Evolutionary conservation across 2,888 invertebrate genomes (phyloP).

Genomic region (Chymomyza caudatula): DNA sequence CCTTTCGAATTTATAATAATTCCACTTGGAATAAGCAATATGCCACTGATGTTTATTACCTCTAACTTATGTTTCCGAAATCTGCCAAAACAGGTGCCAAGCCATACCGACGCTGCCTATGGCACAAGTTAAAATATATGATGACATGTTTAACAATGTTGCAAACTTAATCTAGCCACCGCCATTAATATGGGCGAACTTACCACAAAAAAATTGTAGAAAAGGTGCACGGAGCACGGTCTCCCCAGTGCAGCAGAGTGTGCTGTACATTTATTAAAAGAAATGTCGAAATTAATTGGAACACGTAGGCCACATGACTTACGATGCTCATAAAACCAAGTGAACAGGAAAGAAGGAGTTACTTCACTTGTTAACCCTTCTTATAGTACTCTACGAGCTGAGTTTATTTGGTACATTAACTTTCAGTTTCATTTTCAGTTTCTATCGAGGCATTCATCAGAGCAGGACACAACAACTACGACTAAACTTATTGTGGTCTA

Average conservation of each 20-base stretch:
- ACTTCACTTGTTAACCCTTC: slow-evolving; percentile 47
- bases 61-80: neutral
- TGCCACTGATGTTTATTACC: too few species aligned
- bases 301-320: slow-evolving; percentile 51
- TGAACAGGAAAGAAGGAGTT: neutral
- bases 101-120: too few species aligned
- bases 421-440: slow-evolving; percentile 59
- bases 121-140: too few species aligned
- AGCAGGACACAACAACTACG: neutral
- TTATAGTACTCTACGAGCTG: neutral
- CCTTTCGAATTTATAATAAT: too few species aligned
- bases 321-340: slow-evolving; percentile 7
- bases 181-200: neutral
- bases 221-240: slow-evolving; percentile 12
- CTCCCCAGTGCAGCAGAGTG: slow-evolving; percentile 21
- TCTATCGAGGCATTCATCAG: slow-evolving; percentile 5
- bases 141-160: neutral
- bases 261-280: slow-evolving; percentile 54
- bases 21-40: too few species aligned
- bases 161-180: neutral
- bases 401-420: slow-evolving; percentile 59
- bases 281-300: slow-evolving; percentile 66
- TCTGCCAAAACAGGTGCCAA: too few species aligned
- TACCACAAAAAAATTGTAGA: neutral
- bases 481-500: neutral